Base-by-base conservation (phyloP, 2,797 vertebrate species). In the Acanthopagrus latus region DNA sequence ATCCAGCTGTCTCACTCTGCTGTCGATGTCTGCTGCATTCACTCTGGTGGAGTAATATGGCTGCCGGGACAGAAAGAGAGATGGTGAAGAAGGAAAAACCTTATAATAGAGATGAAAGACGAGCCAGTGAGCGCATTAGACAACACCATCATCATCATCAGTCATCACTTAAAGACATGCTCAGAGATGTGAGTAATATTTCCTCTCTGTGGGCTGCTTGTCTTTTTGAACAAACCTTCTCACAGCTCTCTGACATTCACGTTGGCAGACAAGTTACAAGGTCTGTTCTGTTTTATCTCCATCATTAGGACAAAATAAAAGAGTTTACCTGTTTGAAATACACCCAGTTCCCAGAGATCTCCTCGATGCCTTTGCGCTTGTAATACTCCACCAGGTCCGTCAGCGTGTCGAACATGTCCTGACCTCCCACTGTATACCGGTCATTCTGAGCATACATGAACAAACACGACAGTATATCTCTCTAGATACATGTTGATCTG, bases 11-110 rank as follows among this genome's bases (percentile, higher is more conserved):
- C 95, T 95, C 66, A 99, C 98, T 74, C 98, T 94, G 73, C 94
- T 96, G 83, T 98, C 97, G 20, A 99, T 99, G 73, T 99, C 96
- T 2, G 97, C 96, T 0, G 97, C 98, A 0, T 97, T 99, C 89
- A 99, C 96, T 69, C 97, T 94, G 0, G 98, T 99, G 74, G 97
- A 97, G 0, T 95, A 97, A 90, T 96, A 99, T 0, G 98, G 98
- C 98, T 99, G 91, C 23, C 9, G 17, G 20, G 7, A 43, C 29
- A 21, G n/a, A 23, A 8, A 56, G 51, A 71, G 5, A 43, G 33
- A 68, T 13, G 51, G 29, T 51, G 29, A 74, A 14, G 71, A 17
- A 11, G 46, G 12, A 44, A 58, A 76, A 27, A 50, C 54, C 8
- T 78, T 17, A 58, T 16, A 41, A 74, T 41, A 65, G 16, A 81